Base-by-base conservation (phyloP, 2,888 invertebrate species). In the Hirtodrosophila cameraria region DNA sequence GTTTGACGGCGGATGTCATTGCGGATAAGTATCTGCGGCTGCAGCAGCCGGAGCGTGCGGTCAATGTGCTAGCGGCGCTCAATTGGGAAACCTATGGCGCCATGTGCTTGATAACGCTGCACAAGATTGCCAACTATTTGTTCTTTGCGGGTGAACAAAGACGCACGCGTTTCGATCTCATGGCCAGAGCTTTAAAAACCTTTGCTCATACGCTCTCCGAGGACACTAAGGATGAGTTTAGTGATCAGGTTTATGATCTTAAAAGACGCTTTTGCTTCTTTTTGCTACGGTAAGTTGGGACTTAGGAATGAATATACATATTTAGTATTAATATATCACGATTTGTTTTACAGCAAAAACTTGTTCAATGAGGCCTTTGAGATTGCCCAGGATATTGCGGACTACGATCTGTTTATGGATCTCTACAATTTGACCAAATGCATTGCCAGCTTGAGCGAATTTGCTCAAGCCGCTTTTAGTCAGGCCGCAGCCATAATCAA, bases 251-350 rank as follows among this genome's bases (percentile, higher is more conserved):
- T 6, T 94, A 95, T 76, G 95, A 96, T 88, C 92, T 98, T 30
- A 97, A 97, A 0, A 92, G 97, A 75, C 92, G 96, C 76, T 97
- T 96, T 92, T 97, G 97, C 88, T 96, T 97, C 88, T 96, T 96
- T 86, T 90, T 97, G 42, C 92, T 97, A 11, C 94, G 96, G 95
- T 95, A 77, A 73, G 70, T 55, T 13, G 8, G 0, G 4, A 3
- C 2, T 31, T 4, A n/a, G n/a, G n/a, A n/a, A n/a, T n/a, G n/a
- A n/a, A n/a, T n/a, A n/a, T 0, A 23, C 8, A 0, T 7, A 18
- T 4, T 6, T 1, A 5, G 1, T 8, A 30, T 6, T 30, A 6
- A 3, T 11, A 12, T 3, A 41, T 5, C 0, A 15, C 1, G 3
- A 0, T 7, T 7, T 16, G 6, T 4, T 42, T 45, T 58, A 1